Conservation (phyloP, 2,797 vertebrate genomes). For the Nyctalus aviator region DNA sequence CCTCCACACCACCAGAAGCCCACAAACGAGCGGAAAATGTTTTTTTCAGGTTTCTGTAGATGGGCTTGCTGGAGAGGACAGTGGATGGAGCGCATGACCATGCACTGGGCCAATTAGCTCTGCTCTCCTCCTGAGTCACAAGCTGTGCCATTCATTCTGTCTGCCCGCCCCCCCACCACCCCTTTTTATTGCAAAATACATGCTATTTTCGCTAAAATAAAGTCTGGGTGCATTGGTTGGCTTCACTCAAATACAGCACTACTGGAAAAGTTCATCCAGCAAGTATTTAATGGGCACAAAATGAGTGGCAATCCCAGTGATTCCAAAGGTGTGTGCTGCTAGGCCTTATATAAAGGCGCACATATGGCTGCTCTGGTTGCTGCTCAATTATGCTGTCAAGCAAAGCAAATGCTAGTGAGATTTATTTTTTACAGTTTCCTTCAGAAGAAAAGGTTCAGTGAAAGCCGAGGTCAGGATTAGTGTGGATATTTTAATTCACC, state of each 20-base stretch:
- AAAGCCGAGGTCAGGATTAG: slow-evolving; percentile 49
- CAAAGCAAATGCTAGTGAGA: slow-evolving; percentile 62
- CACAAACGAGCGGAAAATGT: neutral
- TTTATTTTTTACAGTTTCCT: slow-evolving; percentile 71
- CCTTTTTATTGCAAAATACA: slow-evolving; percentile 38
- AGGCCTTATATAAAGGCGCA: slow-evolving; percentile 26
- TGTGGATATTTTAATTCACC: slow-evolving; percentile 51
- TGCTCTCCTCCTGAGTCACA: neutral
- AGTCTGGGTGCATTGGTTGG: slow-evolving; percentile 49
- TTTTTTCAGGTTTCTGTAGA: slow-evolving; percentile 7
- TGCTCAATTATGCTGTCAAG: slow-evolving; percentile 62
- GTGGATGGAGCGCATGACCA: neutral
- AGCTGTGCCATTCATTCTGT: slow-evolving; percentile 2
- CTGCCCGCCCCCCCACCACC: neutral
- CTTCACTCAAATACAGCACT: neutral
- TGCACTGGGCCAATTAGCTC: slow-evolving; percentile 9
- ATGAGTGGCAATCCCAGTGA: neutral
- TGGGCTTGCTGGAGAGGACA: neutral
- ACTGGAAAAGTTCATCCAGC: slow-evolving; percentile 61
- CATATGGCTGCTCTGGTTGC: slow-evolving; percentile 52
- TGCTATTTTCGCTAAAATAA: slow-evolving; percentile 44
- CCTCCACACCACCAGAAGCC: neutral
- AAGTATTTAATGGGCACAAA: slow-evolving; percentile 26
- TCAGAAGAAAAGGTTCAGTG: slow-evolving; percentile 54
- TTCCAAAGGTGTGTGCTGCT: slow-evolving; percentile 58